phyloP scores from a whole-genome alignment of 2,888 invertebrate species.

The Gibbula magus region DNA sequence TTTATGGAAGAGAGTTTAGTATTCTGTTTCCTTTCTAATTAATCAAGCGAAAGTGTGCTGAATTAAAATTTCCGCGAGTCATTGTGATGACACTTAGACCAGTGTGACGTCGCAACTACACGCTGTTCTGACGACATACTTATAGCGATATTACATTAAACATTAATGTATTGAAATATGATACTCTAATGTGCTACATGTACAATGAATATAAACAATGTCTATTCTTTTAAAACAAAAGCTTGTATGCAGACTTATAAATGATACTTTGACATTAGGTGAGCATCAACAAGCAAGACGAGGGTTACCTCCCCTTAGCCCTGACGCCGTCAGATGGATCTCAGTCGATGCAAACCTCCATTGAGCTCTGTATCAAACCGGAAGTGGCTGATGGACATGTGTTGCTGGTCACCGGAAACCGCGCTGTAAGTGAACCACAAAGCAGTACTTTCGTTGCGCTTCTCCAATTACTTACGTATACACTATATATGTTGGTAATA shows the following conservation, averaged over 20 bases:
- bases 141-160: not conserved
- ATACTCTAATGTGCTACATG: too few species aligned
- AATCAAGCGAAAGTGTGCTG: too few species aligned
- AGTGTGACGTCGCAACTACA: too few species aligned
- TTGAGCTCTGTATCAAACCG: conserved; percentile 39
- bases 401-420: conserved; percentile 38
- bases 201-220: too few species aligned
- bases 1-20: too few species aligned
- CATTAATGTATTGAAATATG: conserved; percentile 30
- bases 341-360: conserved; percentile 30
- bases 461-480: not conserved
- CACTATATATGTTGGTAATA: not conserved
- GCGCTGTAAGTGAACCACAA: conserved; percentile 32
- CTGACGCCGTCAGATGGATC: not conserved
- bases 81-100: too few species aligned
- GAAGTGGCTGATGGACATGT: conserved; percentile 31
- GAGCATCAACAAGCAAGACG: conserved; percentile 9
- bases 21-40: too few species aligned
- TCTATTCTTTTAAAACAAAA: too few species aligned
- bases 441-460: not conserved
- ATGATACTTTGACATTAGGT: not conserved
- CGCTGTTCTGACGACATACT: too few species aligned
- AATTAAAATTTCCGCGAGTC: too few species aligned
- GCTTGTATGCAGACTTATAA: not conserved
- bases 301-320: not conserved